Base-by-base conservation (phyloP, 2,888 invertebrate genomes). In the Toxonevra muliebris region DNA sequence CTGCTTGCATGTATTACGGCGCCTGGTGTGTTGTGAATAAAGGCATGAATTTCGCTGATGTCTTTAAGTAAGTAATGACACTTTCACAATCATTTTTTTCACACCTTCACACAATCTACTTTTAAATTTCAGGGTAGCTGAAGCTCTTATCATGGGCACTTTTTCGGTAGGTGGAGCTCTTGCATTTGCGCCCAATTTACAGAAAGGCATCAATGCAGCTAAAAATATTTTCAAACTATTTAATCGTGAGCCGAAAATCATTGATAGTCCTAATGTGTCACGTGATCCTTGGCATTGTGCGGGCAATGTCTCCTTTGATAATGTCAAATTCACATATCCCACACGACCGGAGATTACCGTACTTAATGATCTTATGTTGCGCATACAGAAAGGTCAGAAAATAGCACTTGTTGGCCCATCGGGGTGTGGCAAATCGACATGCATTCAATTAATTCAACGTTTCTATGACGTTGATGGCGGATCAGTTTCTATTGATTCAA, bases 371-470 rank as follows among this genome's bases (percentile, higher is more conserved):
- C 82, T 94, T 0, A 84, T 88, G 69, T 85, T 94, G 17, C 87
- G 87, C 19, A 87, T 93, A 15, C 80, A 88, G 40, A 86, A 87
- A 57, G 92, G 92, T 0, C 89, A 92, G 81, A 93, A 92, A 0
- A 85, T 94, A 1, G 94, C 94, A 0, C 79, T 94, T 13, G 93
- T 94, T 1, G 96, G 92, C 66, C 85, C 89, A 3, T 94, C 94
- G 71, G 96, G 96, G 0, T 94, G 94, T 80, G 96, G 96, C 9
- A 96, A 96, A 85, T 94, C 94, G 57, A 97, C 96, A 0, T 89
- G 93, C 61, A 90, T 96, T 67, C 93, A 94, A 79, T 86, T 97
- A 48, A 83, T 96, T 0, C 91, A 94, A 84, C 86, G 96, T 68
- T 95, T 94, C 82, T 96, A 97, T 81, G 94, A 95, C 80, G 91